Evolutionary conservation across 30 jellyfish, hydroid and myxozoan species (phyloP), one percentile per base, ranked within the genome.

Genomic region (Catostylus mosaicus): DNA sequence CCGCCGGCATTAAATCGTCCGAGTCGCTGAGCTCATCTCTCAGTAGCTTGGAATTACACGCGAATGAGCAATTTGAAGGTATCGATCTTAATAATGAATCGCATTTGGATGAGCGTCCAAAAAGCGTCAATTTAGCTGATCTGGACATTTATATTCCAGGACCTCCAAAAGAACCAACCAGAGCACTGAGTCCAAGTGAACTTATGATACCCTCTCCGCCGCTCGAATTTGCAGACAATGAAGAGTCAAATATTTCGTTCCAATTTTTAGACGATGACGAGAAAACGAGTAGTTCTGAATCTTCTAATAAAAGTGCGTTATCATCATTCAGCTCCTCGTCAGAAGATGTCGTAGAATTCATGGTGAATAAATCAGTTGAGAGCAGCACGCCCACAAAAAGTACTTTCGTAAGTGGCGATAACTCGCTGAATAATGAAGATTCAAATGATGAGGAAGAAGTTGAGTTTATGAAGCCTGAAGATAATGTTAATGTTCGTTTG

Each of bases 261-360:
- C 45, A 52, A 3, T 30, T 52, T 57, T 19, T 10, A 23, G 77
- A 62, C 48, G 66, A 22, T 18, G 88, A 34, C 38, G 26, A n/a
- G 2, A 35, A 37, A 30, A n/a, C 1, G 2, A 12, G 37, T 36
- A 24, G 59, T 38, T 22, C 32, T 20, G 70, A 38, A 51, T 79
- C 82, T 29, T 51, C 82, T 19, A 77, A 66, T 1, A 80, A 79
- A 27, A 32, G 67, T 47, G 40, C 48, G 1, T 22, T n/a, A 20
- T 80, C 84, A n/a, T 65, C 90, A 19, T 27, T 76, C 19, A 79
- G 89, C 74, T 66, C 84, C 3, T 66, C 90, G 48, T 71, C 90
- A 16, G 90, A 77, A 35, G 89, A 80, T 19, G 77, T 72, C 6
- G 75, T 80, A 27, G 90, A 80, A 34, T 80, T 80, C 43, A 80